Evolutionary conservation across 2,797 vertebrate species (phyloP).

Genomic region (Falco naumanni): DNA sequence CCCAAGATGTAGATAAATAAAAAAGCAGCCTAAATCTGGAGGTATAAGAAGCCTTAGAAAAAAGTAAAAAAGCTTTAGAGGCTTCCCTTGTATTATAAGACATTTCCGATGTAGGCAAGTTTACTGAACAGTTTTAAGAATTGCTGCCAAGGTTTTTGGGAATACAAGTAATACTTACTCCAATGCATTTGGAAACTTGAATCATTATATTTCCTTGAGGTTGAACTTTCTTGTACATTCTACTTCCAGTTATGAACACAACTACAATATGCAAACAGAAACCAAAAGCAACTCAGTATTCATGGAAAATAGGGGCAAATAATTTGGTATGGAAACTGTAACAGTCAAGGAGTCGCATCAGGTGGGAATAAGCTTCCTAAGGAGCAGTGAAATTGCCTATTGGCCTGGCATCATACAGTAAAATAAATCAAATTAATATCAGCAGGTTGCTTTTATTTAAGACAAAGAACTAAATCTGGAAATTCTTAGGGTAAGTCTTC

Average conservation of each 20-base stretch:
- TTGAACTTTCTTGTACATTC: constrained; percentile 90
- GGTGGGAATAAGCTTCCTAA: neutral
- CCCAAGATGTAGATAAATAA: neutral
- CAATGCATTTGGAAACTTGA: constrained; percentile 87
- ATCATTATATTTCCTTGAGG: constrained; percentile 92
- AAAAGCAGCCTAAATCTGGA: neutral
- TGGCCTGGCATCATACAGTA: neutral
- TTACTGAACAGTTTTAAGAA: neutral
- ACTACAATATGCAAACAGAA: constrained; percentile 76
- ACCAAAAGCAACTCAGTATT: neutral
- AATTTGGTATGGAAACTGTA: neutral
- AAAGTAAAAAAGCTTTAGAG: neutral
- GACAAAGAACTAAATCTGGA: neutral
- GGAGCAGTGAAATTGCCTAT: neutral
- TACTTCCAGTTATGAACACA: constrained; percentile 89
- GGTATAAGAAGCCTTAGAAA: neutral
- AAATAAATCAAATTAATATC: neutral
- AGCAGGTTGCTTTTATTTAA: neutral
- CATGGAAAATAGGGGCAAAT: neutral
- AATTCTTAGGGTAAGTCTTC: neutral
- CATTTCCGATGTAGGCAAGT: neutral
- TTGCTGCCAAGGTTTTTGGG: neutral
- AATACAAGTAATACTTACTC: constrained; percentile 78
- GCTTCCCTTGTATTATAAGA: neutral
- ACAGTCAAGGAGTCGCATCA: neutral